phyloP scores from a whole-genome alignment of 2,113 vertebrate genomes.

The Ariopsis seemanni region DNA sequence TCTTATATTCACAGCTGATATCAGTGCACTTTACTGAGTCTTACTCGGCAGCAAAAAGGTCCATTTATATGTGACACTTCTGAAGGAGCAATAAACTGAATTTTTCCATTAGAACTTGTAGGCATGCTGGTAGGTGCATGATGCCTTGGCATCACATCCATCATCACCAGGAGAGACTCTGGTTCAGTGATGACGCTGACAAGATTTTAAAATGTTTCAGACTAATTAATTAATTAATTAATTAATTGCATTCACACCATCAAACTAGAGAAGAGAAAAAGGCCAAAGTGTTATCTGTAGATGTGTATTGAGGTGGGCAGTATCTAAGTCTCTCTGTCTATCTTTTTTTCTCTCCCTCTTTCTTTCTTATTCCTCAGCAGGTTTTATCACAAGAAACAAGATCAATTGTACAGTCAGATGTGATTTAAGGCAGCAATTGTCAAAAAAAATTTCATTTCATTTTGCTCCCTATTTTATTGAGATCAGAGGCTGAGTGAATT shows the following conservation, averaged over 20 bases:
- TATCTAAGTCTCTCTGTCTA: not conserved
- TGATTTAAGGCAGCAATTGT: constrained; percentile 48
- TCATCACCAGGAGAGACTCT: not conserved
- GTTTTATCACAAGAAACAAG: constrained; percentile 40
- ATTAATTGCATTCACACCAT: not conserved
- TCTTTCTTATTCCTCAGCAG: constrained; percentile 18
- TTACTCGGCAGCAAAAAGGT: constrained; percentile 25
- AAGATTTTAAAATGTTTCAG: not conserved
- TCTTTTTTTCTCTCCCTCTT: not conserved
- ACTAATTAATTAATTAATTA: not conserved
- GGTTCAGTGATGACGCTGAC: not conserved
- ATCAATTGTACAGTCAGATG: constrained; percentile 51
- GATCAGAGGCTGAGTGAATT: constrained; percentile 43
- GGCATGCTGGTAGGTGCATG: not conserved
- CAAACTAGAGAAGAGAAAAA: not conserved
- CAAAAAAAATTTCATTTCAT: constrained; percentile 29
- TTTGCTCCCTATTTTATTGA: constrained; percentile 45
- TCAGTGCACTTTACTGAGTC: constrained; percentile 32
- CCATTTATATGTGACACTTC: constrained; percentile 5
- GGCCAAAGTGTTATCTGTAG: not conserved
- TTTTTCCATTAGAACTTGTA: constrained; percentile 28
- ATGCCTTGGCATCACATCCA: not conserved
- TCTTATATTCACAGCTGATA: constrained; percentile 12
- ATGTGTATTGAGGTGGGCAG: constrained; percentile 28
- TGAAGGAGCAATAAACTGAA: constrained; percentile 12